A percentile compares a stretch with the other conserved stretches of the same genome.
Evolutionary conservation across 2,888 invertebrate genomes (phyloP).

Genomic region (Yponomeuta sedellus): DNA sequence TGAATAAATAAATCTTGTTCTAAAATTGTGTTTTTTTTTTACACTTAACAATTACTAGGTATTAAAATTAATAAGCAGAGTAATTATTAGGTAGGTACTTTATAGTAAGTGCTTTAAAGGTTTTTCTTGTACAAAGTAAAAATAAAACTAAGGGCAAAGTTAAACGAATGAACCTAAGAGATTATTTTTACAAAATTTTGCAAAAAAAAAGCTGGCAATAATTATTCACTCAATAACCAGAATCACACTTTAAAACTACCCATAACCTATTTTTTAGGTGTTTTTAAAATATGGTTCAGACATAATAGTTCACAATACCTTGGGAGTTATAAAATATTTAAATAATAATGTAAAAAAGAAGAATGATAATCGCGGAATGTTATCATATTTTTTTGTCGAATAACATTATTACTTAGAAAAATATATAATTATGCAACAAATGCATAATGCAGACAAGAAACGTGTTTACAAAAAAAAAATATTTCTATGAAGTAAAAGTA

Average conservation of each 20-base stretch:
- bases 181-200: neutral
- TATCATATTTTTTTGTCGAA: neutral
- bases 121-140: neutral
- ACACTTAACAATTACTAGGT: conserved; percentile 1
- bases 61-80: conserved; percentile 4
- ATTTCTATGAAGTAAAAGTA: neutral
- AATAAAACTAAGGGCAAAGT: neutral
- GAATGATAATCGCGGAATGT: conserved; percentile 4
- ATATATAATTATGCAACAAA: conserved; percentile 6
- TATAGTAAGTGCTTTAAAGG: neutral
- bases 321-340: neutral
- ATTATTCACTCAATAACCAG: neutral
- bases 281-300: too few species aligned
- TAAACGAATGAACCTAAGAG: neutral
- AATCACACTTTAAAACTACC: neutral
- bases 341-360: neutral
- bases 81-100: neutral
- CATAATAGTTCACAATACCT: neutral
- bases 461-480: neutral
- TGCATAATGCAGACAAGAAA: neutral
- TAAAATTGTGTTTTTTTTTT: neutral
- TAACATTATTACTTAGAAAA: neutral
- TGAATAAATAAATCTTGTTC: conserved; percentile 5
- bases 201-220: neutral
- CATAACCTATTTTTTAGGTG: neutral